Evolutionary conservation across 30 jellyfish, hydroid and myxozoan species (phyloP), one percentile per base, ranked within the genome.

Genomic region (Turritopsis dohrnii): DNA sequence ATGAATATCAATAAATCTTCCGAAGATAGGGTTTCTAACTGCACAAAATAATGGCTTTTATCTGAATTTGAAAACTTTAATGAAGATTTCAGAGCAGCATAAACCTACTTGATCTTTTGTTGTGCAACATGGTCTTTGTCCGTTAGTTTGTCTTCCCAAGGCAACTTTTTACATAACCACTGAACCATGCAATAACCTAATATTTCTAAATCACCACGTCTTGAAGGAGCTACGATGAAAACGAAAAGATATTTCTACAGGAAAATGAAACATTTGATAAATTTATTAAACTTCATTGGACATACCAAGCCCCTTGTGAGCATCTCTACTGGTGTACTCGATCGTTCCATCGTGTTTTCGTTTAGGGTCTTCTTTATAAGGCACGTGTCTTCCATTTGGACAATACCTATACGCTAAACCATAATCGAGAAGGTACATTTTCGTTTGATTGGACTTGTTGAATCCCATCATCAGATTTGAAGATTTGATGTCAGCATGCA

Each of bases 271-370:
- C n/a, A n/a, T n/a, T n/a, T n/a, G n/a, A n/a, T n/a, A n/a, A n/a
- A n/a, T n/a, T n/a, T n/a, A n/a, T n/a, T n/a, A n/a, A n/a, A n/a
- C n/a, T n/a, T n/a, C n/a, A n/a, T 18, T n/a, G 9, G 28, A 72
- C 90, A 16, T 83, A 95, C 99, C 96, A 31, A 87, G 71, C 21
- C 99, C 99, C 75, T 77, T 88, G 84, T 95, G 99, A 7, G 99
- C 99, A 88, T 95, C 99, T 26, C 97, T 71, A 72, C 97, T 89
- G 0, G 99, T 95, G 85, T 75, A 95, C 60, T 90, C 98, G 53
- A 90, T 85, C 19, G 99, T 95, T 13, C 99, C 99, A 88, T 95
- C 97, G 79, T 95, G 99, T 74, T 84, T 90, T 53, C 96, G 85
- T 86, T 95, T 95, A 0, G 99, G 99, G 53, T 89, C 97, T 79